Evolutionary conservation across 2,797 vertebrate genomes (phyloP).

Genomic region (Tympanoctomys barrerae): DNA sequence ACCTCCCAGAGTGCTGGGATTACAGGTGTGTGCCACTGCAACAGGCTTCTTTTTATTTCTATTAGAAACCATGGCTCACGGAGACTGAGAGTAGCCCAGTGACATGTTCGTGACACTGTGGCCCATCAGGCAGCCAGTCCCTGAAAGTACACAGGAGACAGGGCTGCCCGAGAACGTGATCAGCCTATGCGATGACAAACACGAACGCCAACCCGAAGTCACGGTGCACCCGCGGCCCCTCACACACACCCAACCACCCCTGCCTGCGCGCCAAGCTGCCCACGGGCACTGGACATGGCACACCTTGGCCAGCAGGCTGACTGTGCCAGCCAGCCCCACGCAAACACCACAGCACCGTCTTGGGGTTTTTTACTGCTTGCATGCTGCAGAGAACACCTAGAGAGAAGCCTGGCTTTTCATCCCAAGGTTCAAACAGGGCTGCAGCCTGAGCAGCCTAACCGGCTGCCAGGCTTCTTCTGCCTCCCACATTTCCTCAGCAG

Average conservation of each 20-base stretch:
- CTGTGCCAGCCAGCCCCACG: not conserved
- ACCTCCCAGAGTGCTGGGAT: not conserved
- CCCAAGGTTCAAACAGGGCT: not conserved
- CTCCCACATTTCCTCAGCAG: not conserved
- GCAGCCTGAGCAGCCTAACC: fast-evolving
- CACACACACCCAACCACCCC: not conserved
- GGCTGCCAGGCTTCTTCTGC: not conserved
- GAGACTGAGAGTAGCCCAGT: not conserved
- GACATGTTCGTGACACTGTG: not conserved
- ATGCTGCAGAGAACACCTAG: not conserved
- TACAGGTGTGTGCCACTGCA: not conserved
- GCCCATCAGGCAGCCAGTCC: not conserved
- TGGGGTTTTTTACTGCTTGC: not conserved
- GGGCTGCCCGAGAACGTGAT: not conserved
- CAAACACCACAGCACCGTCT: not conserved
- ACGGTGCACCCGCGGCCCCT: not conserved
- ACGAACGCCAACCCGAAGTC: not conserved
- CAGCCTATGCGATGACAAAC: not conserved
- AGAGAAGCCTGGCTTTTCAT: not conserved
- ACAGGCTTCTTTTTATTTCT: not conserved
- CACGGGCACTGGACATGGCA: not conserved
- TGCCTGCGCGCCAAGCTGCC: not conserved
- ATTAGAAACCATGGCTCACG: not conserved
- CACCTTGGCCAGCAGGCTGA: not conserved
- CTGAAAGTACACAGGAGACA: not conserved